A percentile compares a stretch with the other conserved stretches of the same genome.
phyloP scores from a whole-genome alignment of 2,113 vertebrate species.

The Sylvietta virens region DNA sequence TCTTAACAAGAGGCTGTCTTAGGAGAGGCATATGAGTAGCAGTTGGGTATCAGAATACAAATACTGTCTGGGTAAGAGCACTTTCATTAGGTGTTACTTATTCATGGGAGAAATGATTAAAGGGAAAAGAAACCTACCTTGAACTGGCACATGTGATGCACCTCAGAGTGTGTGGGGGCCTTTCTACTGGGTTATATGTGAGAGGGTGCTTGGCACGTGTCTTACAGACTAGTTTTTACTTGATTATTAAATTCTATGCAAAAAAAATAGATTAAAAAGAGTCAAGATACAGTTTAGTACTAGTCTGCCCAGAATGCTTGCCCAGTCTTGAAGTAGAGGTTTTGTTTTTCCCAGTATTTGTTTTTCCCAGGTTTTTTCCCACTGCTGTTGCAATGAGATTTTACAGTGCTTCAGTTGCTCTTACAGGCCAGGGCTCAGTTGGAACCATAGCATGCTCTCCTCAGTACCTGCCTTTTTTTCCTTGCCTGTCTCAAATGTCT shows the following conservation, averaged over 20 bases:
- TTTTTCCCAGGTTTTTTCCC: neutral
- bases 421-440: neutral
- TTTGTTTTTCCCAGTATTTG: neutral
- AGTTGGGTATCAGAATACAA: neutral
- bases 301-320: neutral
- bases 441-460: neutral
- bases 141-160: neutral
- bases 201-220: neutral
- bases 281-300: neutral
- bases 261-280: neutral
- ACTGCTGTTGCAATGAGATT: neutral
- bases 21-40: neutral
- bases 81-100: neutral
- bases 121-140: neutral
- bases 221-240: neutral
- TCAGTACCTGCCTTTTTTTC: neutral
- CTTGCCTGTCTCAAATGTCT: neutral
- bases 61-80: neutral
- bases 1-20: neutral
- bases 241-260: neutral
- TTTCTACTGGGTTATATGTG: neutral
- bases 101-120: neutral
- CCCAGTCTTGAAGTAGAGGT: neutral
- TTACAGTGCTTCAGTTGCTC: neutral
- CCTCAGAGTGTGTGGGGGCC: neutral